phyloP scores from a whole-genome alignment of 2,113 vertebrate species.

The Cepphus grylle region DNA sequence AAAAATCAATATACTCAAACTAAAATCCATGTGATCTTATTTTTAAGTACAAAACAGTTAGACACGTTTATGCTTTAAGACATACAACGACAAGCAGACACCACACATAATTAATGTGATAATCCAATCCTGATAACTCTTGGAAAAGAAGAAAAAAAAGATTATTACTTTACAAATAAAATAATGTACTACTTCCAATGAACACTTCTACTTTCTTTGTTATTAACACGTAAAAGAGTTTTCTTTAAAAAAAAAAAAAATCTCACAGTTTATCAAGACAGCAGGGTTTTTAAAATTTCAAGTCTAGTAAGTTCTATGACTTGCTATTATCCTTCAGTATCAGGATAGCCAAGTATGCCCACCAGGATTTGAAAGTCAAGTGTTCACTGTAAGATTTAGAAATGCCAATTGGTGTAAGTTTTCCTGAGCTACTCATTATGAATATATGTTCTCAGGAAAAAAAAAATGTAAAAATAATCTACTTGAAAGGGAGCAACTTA shows the following conservation, averaged over 20 bases:
- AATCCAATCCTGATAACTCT: background rate
- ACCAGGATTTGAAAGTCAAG: background rate
- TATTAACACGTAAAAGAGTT: background rate
- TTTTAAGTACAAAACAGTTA: background rate
- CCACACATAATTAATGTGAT: background rate
- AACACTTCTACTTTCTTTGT: background rate
- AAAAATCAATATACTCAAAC: background rate
- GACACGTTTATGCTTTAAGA: background rate
- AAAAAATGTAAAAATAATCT: background rate
- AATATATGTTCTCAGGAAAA: background rate
- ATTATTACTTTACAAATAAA: background rate
- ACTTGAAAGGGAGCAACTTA: background rate
- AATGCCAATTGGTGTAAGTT: background rate
- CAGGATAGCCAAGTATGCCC: background rate
- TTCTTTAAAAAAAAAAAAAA: background rate
- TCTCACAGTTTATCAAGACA: background rate
- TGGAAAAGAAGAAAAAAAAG: background rate
- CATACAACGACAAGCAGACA: background rate
- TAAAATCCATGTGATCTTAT: background rate
- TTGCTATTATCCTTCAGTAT: background rate
- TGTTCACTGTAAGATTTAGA: background rate
- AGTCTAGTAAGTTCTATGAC: background rate
- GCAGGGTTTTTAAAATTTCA: background rate
- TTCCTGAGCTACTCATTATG: background rate
- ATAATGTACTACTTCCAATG: background rate